These are phyloP conservation scores for Paracentrotus lividus DNA, from an alignment of 53 echinoderm and acorn worm species.

Conservation along the genomic window DNA sequence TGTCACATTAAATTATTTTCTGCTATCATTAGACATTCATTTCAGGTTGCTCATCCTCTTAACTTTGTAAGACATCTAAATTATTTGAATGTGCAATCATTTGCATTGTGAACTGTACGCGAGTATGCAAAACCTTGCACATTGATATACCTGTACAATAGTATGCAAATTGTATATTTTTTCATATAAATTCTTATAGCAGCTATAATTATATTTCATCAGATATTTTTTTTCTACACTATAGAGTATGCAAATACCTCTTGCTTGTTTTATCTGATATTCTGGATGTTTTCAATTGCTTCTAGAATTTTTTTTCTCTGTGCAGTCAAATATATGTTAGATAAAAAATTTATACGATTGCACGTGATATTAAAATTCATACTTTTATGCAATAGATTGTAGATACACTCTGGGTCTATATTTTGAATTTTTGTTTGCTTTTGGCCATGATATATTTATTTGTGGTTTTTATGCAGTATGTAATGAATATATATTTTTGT, in stretches of 20 bases:
- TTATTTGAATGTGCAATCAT: background rate
- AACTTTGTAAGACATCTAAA: background rate
- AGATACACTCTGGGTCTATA: too few relatives aligned
- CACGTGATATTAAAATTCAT: too few relatives aligned
- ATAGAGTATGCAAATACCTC: too few relatives aligned
- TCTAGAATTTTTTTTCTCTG: background rate
- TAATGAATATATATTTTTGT: background rate
- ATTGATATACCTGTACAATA: background rate
- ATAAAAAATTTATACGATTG: too few relatives aligned
- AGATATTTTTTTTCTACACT: too few relatives aligned
- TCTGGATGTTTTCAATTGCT: background rate
- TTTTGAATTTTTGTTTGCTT: too few relatives aligned
- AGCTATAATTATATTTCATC: too few relatives aligned
- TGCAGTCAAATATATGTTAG: background rate
- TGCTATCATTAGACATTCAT: background rate
- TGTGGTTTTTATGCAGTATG: background rate
- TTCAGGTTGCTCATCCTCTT: background rate
- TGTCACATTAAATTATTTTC: background rate
- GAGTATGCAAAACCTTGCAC: background rate
- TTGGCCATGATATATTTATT: too few relatives aligned
- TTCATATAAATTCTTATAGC: too few relatives aligned
- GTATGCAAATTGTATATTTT: too few relatives aligned
- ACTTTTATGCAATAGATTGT: too few relatives aligned
- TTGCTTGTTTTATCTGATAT: too few relatives aligned
- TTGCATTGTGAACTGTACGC: background rate